A percentile compares a stretch with the other conserved stretches of the same genome.
Evolutionary conservation across 1,140 invertebrate genomes (phyloP).

Genomic region (Acromyrmex echinatior): DNA sequence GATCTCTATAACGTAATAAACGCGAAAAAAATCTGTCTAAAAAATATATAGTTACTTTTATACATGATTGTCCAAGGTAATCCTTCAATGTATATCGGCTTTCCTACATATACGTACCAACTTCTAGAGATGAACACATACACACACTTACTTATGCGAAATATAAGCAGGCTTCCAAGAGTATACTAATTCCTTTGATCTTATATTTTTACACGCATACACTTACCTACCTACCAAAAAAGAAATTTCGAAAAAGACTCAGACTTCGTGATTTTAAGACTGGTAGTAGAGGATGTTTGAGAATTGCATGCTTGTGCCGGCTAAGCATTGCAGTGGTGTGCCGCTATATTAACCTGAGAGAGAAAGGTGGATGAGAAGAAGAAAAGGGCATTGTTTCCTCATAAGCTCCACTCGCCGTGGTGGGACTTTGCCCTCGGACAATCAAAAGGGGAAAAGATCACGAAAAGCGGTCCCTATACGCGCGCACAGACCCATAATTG

Average conservation of each 20-base stretch:
- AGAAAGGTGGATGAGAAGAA: slow-evolving; percentile 64
- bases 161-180: not conserved
- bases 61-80: not conserved
- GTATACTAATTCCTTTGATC: slow-evolving; percentile 1
- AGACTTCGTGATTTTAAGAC: slow-evolving; percentile 71
- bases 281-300: slow-evolving; percentile 74
- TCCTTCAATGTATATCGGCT: slow-evolving; percentile 13
- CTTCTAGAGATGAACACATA: not conserved
- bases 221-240: not conserved
- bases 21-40: not conserved
- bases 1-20: not conserved
- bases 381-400: slow-evolving; percentile 45
- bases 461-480: slow-evolving; percentile 40
- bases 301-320: slow-evolving; percentile 83
- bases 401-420: slow-evolving; percentile 44
- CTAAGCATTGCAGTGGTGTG: slow-evolving; percentile 85
- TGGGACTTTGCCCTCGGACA: slow-evolving; percentile 38
- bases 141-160: not conserved
- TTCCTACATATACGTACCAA: not conserved
- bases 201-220: slow-evolving; percentile 36
- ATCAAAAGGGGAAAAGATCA: slow-evolving; percentile 53
- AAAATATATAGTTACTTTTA: slow-evolving; percentile 26
- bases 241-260: slow-evolving; percentile 9
- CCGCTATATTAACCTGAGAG: slow-evolving; percentile 83
- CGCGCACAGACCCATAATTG: slow-evolving; percentile 59